Base-by-base conservation (phyloP, 2,113 vertebrate genomes). In the Cairina moschata region DNA sequence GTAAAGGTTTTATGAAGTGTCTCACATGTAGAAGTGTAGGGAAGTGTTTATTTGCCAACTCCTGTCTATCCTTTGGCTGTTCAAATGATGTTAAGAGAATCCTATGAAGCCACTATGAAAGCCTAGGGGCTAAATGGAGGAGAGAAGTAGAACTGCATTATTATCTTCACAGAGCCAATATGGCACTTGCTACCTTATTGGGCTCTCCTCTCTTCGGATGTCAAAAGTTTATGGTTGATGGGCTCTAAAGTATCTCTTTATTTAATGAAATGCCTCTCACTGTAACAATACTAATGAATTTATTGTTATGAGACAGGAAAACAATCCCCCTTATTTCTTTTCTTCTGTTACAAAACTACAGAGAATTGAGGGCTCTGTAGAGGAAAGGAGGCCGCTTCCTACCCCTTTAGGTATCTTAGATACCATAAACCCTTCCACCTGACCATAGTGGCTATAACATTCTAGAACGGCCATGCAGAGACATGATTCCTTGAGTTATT, bases 1-100 rank as follows among this genome's bases (percentile, higher is more conserved):
- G 96, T 84, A 92, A 95, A 96, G 88, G 96, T 93, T 97, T 97
- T 97, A 96, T 94, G 96, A 93, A 96, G 95, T 96, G 76, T 94
- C 88, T 96, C 89, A 95, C 91, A 95, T 91, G 94, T 95, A 81
- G 93, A 96, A 96, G 93, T 80, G 88, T 17, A 74, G 52, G 83
- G 28, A 96, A 96, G 90, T 96, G 95, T 96, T 96, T 96, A 94
- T 96, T 96, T 96, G 91, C 94, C 93, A 95, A 26, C 91, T 93
- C 82, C 75, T 93, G 88, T 91, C 90, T 95, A 66, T 95, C 85
- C 79, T 95, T 93, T 91, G 90, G 95, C 88, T 97, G 88, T 50
- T 97, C 48, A 68, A 21, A 87, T n/a, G 93, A 89, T 92, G 90
- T 89, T 94, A 69, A 92, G 92, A 97, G 77, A 81, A 94, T 84